phyloP scores from a whole-genome alignment of 1,140 invertebrate genomes.

The Phymorhynchus buccinoides region DNA sequence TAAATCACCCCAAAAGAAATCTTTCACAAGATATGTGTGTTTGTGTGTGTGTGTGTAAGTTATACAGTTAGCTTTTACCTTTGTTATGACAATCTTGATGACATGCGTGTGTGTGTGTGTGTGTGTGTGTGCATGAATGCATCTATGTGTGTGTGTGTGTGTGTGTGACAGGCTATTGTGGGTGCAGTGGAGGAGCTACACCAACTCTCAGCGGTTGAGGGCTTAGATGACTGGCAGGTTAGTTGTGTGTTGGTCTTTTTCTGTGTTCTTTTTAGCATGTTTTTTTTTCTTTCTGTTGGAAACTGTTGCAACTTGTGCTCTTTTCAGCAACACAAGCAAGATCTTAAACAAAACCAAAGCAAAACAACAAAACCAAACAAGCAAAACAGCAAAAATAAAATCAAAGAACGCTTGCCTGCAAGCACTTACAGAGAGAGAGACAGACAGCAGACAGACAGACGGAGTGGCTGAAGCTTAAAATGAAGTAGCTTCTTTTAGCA shows the following conservation, averaged over 20 bases:
- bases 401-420: too few relatives aligned
- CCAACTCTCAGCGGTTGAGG: conserved; percentile 83
- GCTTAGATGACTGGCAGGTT: conserved; percentile 51
- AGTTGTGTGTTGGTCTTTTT: not conserved
- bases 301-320: too few relatives aligned
- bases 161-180: conserved; percentile 60
- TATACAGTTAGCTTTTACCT: too few relatives aligned
- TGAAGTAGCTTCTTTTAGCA: too few relatives aligned
- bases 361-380: too few relatives aligned
- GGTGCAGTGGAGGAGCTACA: conserved; percentile 68
- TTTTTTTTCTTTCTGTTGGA: not conserved
- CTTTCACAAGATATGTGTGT: not conserved
- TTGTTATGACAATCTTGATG: not conserved
- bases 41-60: not conserved
- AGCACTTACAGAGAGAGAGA: too few relatives aligned
- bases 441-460: too few relatives aligned
- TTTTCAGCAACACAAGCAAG: too few relatives aligned
- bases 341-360: too few relatives aligned
- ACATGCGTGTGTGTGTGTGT: not conserved
- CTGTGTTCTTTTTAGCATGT: not conserved
- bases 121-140: not conserved
- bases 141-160: not conserved
- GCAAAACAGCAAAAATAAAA: too few relatives aligned
- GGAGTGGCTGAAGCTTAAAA: too few relatives aligned
- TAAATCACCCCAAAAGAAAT: too few relatives aligned